Base-by-base conservation (phyloP, 2,797 vertebrate species). In the Scarus forsteni region DNA sequence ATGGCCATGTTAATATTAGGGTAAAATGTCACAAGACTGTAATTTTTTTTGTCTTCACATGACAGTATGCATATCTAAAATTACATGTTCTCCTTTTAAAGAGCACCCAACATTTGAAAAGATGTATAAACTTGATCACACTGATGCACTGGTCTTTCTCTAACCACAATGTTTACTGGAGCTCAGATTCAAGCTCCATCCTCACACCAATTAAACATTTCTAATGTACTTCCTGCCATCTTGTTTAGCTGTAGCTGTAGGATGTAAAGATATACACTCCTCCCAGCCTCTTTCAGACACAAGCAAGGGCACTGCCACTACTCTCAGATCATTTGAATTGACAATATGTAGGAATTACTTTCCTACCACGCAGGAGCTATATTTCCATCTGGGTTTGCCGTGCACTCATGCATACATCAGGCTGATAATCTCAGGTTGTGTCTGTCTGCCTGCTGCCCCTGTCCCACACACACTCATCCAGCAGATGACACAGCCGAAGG, bases 401-500 rank as follows among this genome's bases (percentile, higher is more conserved):
- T 19, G 64, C 64, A 48, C 56, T 80, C 75, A 81, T 80, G 81
- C 83, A 79, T 80, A 64, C 45, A 10, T 7, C 16, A 51, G 67
- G 61, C 69, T 16, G 36, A 55, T 85, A 73, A 85, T 87, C 79
- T 72, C 69, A 73, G 71, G 82, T 73, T 57, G 65, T 70, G 83
- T 73, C 58, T 74, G 66, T 55, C 78, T 73, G 80, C 73, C 85
- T 66, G 75, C 77, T 85, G 80, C 81, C 72, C 85, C 60, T 75
- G 42, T 60, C 56, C 49, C 80, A 71, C 73, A 61, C 42, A 62
- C 73, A 62, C 68, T 74, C 68, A 59, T 68, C 71, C 57, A 70
- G 79, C 79, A 87, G 75, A 87, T 83, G 86, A 89, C 87, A 70
- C 8, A 68, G 75, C 75, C 13, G n/a, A 18, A 13, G 73, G 71